These are phyloP conservation scores for Drosophila sturtevanti DNA, from an alignment of 1,140 invertebrate genomes.

Conservation along the genomic window DNA sequence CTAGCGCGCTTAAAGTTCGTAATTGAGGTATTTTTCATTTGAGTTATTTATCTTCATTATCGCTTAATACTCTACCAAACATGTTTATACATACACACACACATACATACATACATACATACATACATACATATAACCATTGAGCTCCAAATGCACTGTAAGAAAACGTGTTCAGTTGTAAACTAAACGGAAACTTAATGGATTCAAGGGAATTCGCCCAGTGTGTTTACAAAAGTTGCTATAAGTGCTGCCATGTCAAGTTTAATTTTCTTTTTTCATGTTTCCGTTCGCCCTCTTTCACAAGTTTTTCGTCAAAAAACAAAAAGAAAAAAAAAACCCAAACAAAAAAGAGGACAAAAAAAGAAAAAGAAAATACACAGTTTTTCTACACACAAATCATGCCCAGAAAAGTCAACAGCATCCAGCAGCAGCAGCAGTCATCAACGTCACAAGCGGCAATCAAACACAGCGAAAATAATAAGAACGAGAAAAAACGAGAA, in stretches of 20 bases:
- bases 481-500: neutral
- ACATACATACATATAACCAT: neutral
- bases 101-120: too few relatives aligned
- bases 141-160: neutral
- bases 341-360: neutral
- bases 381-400: conserved; percentile 61
- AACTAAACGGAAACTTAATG: neutral
- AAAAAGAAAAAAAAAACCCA: neutral
- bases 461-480: conserved; percentile 27
- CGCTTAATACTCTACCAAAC: conserved; percentile 64
- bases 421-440: conserved; percentile 37
- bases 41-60: conserved; percentile 80
- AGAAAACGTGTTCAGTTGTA: neutral
- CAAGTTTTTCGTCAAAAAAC: conserved; percentile 17
- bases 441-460: conserved; percentile 70
- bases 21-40: conserved; percentile 73
- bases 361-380: neutral
- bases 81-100: conserved; percentile 16
- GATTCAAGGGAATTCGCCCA: conserved; percentile 7
- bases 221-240: conserved; percentile 39
- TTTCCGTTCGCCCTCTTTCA: conserved; percentile 23
- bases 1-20: conserved; percentile 69
- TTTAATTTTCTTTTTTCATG: conserved; percentile 29
- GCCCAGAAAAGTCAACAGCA: conserved; percentile 38
- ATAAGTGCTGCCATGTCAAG: conserved; percentile 53